Conservation (phyloP, 2,888 invertebrate species). For the Sarcophaga subvicina region DNA sequence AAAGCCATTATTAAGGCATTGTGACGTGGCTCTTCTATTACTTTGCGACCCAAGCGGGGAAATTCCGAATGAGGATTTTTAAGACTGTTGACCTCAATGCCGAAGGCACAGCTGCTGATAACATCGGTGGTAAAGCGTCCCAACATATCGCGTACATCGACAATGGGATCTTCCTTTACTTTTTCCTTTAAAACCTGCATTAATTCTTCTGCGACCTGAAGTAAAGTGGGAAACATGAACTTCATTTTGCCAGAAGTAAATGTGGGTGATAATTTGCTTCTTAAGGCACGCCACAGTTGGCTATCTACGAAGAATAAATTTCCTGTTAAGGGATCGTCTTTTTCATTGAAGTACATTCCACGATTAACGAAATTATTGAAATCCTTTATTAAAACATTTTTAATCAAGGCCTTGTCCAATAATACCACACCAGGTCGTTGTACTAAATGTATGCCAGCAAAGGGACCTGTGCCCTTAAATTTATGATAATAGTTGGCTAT, state of each 20-base stretch:
- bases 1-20: slow-evolving; percentile 44
- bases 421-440: slow-evolving; percentile 70
- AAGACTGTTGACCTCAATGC: slow-evolving; percentile 80
- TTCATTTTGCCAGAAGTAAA: slow-evolving; percentile 82
- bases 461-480: slow-evolving; percentile 71
- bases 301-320: slow-evolving; percentile 77
- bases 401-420: slow-evolving; percentile 72
- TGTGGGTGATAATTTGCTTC: slow-evolving; percentile 81
- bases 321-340: slow-evolving; percentile 75
- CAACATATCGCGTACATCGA: slow-evolving; percentile 74
- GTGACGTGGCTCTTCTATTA: slow-evolving; percentile 67
- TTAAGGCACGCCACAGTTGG: slow-evolving; percentile 79
- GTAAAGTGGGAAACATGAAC: slow-evolving; percentile 79
- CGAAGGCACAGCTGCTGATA: slow-evolving; percentile 81
- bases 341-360: slow-evolving; percentile 74
- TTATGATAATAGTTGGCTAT: slow-evolving; percentile 70
- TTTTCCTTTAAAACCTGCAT: slow-evolving; percentile 50
- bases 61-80: slow-evolving; percentile 77
- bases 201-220: slow-evolving; percentile 68
- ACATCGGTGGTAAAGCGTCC: slow-evolving; percentile 82
- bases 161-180: background rate
- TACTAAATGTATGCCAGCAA: slow-evolving; percentile 74
- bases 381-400: slow-evolving; percentile 71
- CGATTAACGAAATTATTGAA: slow-evolving; percentile 76
- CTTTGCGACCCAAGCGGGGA: slow-evolving; percentile 69